These are phyloP conservation scores for Drosophila acutilabella DNA, from an alignment of 2,888 invertebrate genomes.

Conservation along the genomic window DNA sequence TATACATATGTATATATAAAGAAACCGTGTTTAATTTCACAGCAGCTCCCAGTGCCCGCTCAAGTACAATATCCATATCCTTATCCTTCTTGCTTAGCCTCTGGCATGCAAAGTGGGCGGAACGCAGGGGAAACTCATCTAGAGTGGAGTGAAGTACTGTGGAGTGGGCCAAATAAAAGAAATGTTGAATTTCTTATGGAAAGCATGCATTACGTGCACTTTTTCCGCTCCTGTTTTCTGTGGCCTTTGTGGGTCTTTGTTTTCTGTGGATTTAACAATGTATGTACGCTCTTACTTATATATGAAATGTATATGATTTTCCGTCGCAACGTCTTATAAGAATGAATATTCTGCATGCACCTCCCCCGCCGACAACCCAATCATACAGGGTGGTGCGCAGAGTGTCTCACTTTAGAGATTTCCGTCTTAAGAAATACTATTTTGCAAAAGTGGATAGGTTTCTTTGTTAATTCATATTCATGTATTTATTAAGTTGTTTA, in stretches of 20 bases:
- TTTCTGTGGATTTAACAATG: constrained; percentile 60
- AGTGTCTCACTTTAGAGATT: neutral
- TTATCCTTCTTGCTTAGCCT: constrained; percentile 66
- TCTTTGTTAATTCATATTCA: neutral
- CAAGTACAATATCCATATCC: constrained; percentile 45
- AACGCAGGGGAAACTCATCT: neutral
- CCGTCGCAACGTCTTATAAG: constrained; percentile 50
- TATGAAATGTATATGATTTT: constrained; percentile 50
- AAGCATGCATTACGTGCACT: constrained; percentile 67
- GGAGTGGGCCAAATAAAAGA: constrained; percentile 58
- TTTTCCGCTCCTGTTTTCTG: constrained; percentile 36
- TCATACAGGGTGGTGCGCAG: constrained; percentile 54
- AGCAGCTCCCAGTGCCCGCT: constrained; percentile 39
- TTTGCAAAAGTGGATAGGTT: neutral
- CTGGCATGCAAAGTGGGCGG: constrained; percentile 26
- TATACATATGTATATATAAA: constrained; percentile 16
- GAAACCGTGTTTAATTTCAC: constrained; percentile 64
- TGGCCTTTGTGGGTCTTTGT: constrained; percentile 38
- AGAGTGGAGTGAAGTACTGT: neutral
- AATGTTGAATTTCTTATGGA: constrained; percentile 74
- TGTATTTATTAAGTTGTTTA: too few relatives aligned
- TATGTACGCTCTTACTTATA: constrained; percentile 15
- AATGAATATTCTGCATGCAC: constrained; percentile 20
- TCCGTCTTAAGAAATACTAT: neutral
- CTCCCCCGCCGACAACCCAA: neutral